Evolutionary conservation across 92 coral and sea anemone genomes (phyloP).

Genomic region (Siderastrea radians): DNA sequence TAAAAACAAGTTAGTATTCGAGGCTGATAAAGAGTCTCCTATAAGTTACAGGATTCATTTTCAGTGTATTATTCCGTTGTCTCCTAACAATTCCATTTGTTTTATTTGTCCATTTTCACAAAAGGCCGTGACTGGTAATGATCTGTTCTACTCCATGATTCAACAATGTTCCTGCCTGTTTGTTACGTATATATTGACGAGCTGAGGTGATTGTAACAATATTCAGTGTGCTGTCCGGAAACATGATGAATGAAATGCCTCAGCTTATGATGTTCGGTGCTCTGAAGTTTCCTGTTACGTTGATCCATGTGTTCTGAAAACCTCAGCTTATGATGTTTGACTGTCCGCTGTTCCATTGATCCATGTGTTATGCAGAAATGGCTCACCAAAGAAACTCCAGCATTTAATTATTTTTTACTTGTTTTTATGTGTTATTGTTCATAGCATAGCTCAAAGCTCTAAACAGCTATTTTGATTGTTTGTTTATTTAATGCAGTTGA

Average conservation of each 20-base stretch:
- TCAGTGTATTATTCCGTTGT: not conserved
- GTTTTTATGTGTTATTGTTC: not conserved
- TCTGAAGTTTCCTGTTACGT: constrained; percentile 13
- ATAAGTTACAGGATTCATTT: not conserved
- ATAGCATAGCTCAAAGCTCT: not conserved
- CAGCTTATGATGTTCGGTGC: constrained; percentile 32
- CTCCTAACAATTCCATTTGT: constrained; percentile 32
- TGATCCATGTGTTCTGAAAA: constrained; percentile 30
- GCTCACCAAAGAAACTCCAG: constrained; percentile 12
- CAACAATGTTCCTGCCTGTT: constrained; percentile 35
- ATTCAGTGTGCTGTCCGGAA: constrained; percentile 33
- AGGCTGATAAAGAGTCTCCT: not conserved
- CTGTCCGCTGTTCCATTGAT: constrained; percentile 26
- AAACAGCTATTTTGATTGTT: not conserved
- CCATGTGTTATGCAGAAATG: constrained; percentile 31
- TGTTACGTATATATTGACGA: constrained; percentile 23
- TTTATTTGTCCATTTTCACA: constrained; percentile 51
- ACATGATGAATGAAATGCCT: constrained; percentile 14
- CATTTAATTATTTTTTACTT: not conserved
- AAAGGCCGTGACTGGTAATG: constrained; percentile 54
- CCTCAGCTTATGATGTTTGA: constrained; percentile 36
- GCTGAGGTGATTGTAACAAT: constrained; percentile 40
- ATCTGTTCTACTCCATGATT: constrained; percentile 36
- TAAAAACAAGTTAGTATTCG: not conserved
- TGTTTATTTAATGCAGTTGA: constrained; percentile 17